These are phyloP conservation scores for Sinhomidia bicolor DNA, from an alignment of 2,888 invertebrate species.

Conservation along the genomic window DNA sequence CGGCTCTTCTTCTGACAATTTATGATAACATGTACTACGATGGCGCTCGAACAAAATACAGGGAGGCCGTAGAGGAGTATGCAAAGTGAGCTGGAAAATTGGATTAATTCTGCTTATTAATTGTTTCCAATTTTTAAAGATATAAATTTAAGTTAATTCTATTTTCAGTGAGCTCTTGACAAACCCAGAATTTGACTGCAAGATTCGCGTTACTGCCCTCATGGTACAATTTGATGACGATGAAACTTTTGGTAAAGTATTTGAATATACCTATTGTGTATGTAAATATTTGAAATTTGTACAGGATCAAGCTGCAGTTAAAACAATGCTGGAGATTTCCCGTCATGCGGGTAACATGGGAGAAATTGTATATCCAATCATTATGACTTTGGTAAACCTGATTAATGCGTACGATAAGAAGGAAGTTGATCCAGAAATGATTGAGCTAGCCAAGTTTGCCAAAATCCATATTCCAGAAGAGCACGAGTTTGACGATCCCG, in stretches of 20 bases:
- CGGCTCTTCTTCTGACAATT: slow-evolving; percentile 93
- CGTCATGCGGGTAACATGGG: slow-evolving; percentile 76
- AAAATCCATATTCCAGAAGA: slow-evolving; percentile 99
- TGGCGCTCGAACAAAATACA: slow-evolving; percentile 88
- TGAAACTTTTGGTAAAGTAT: too few relatives aligned
- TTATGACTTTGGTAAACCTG: slow-evolving; percentile 90
- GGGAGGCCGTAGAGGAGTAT: slow-evolving; percentile 91
- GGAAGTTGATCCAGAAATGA: slow-evolving; percentile 97
- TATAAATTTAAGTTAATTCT: too few relatives aligned
- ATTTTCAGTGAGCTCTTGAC: slow-evolving; percentile 87
- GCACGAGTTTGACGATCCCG: slow-evolving; percentile 94
- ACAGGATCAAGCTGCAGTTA: slow-evolving; percentile 76
- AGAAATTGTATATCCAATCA: slow-evolving; percentile 85
- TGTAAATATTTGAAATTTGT: not conserved
- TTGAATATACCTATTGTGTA: too few relatives aligned
- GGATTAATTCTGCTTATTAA: not conserved
- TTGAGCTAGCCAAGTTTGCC: slow-evolving; percentile 98
- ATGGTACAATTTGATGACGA: too few relatives aligned
- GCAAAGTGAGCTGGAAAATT: slow-evolving; percentile 85
- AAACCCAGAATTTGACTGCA: slow-evolving; percentile 93
- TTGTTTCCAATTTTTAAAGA: too few relatives aligned
- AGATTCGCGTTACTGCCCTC: slow-evolving; percentile 91
- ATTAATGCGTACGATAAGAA: slow-evolving; percentile 99
- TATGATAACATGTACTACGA: slow-evolving; percentile 99
- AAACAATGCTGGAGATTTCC: slow-evolving; percentile 78